These are phyloP conservation scores for Anas acuta DNA, from an alignment of 2,797 vertebrate species.

Conservation along the genomic window DNA sequence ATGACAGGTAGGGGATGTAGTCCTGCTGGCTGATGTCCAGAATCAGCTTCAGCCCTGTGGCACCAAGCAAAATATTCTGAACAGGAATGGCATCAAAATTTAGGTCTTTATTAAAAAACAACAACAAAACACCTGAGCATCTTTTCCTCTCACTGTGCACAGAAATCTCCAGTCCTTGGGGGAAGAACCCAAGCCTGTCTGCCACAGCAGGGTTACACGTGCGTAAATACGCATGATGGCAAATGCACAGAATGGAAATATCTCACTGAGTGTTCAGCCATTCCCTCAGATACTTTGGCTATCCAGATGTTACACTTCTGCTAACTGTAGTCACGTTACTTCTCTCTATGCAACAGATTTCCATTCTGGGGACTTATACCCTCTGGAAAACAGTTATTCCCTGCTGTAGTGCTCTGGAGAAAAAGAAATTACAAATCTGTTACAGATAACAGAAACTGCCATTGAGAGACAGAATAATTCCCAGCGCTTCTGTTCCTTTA, in stretches of 20 bases:
- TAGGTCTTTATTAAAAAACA: not conserved
- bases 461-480: no score
- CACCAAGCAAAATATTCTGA: not conserved
- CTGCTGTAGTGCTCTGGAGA: not conserved
- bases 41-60: conserved; percentile 81
- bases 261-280: not conserved
- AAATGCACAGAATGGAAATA: not conserved
- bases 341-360: not conserved
- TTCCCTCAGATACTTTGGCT: not conserved
- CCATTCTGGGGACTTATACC: not conserved
- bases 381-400: not conserved
- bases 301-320: not conserved
- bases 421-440: not conserved
- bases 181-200: not conserved
- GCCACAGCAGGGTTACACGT: fast-evolving
- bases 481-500: fast-evolving
- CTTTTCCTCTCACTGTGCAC: not conserved
- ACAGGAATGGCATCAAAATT: not conserved
- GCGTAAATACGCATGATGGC: fast-evolving
- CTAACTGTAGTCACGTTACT: not conserved
- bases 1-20: conserved; percentile 81
- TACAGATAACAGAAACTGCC: not conserved
- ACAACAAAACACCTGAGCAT: not conserved
- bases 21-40: conserved; percentile 83
- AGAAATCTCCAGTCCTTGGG: not conserved